A percentile compares a stretch with the other conserved stretches of the same genome.
These are phyloP conservation scores for Pogona vitticeps DNA, from an alignment of 2,113 vertebrate genomes.

Conservation along the genomic window DNA sequence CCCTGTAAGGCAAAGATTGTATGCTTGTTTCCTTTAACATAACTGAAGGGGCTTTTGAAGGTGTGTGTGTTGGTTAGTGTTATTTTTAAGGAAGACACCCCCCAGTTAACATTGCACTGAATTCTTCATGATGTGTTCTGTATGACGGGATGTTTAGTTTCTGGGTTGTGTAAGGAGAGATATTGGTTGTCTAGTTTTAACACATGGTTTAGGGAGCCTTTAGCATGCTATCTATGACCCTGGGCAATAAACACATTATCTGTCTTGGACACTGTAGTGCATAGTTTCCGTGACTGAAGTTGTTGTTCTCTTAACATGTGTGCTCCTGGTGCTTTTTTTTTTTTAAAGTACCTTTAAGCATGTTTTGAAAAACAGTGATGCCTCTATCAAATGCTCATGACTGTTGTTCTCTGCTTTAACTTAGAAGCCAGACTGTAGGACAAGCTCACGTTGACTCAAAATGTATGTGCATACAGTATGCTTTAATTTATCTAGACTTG, in stretches of 20 bases:
- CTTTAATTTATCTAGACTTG: slow-evolving; percentile 27
- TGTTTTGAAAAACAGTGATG: not conserved
- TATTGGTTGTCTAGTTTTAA: not conserved
- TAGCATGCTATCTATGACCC: not conserved
- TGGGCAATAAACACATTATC: not conserved
- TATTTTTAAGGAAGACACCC: not conserved
- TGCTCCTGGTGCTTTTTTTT: not conserved
- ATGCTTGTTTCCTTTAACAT: slow-evolving; percentile 1
- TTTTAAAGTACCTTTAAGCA: not conserved
- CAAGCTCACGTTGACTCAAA: slow-evolving; percentile 58
- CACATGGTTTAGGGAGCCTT: rapidly evolving
- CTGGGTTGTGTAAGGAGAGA: not conserved
- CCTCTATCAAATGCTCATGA: slow-evolving; percentile 16
- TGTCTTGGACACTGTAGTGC: not conserved
- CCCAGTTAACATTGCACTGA: not conserved
- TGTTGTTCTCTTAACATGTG: not conserved
- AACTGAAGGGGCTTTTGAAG: not conserved
- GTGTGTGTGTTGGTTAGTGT: not conserved
- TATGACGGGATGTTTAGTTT: not conserved
- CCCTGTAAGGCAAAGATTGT: not conserved
- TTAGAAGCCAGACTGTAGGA: not conserved
- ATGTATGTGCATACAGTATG: slow-evolving; percentile 15
- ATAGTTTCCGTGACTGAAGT: not conserved
- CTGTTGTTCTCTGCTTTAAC: slow-evolving; percentile 47
- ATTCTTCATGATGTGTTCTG: not conserved